Percentiles rank a stretch among this genome's conserved stretches.
Conservation (phyloP, 2,797 vertebrate species). For the Eulemur mongoz region DNA sequence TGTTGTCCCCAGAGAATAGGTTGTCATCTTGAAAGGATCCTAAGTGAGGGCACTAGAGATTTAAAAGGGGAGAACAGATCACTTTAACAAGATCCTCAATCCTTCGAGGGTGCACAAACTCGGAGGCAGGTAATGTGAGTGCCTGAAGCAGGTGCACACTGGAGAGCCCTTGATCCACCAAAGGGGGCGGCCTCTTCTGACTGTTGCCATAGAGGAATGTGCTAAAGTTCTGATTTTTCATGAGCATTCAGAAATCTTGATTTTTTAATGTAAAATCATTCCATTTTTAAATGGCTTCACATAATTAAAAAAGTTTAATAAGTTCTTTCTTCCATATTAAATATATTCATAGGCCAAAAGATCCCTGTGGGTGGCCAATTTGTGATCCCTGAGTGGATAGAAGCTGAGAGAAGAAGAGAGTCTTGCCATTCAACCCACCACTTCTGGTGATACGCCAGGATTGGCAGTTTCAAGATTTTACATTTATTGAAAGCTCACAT, state of each 20-base stretch:
- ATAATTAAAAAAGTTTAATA: neutral
- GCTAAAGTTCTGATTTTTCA: neutral
- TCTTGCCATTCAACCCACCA: neutral
- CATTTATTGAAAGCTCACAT: neutral
- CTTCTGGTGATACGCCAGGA: neutral
- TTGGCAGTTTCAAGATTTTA: neutral
- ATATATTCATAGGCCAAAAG: neutral
- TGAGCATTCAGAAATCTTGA: neutral
- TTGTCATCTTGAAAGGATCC: neutral
- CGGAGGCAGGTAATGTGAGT: neutral
- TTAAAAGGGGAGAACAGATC: neutral
- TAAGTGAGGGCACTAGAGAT: neutral
- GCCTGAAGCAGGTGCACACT: neutral
- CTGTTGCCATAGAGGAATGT: neutral
- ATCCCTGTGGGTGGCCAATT: neutral
- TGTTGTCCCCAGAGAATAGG: neutral
- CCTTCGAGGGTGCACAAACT: neutral
- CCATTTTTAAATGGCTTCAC: neutral
- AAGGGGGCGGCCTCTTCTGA: accelerated
- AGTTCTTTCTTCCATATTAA: neutral
- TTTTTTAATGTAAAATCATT: slow-evolving; percentile 3
- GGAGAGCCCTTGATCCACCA: neutral
- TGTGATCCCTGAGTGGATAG: neutral
- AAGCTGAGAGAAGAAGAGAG: neutral
- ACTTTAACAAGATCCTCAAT: neutral